Percentiles rank a stretch among this genome's conserved stretches.
phyloP scores from a whole-genome alignment of 2,888 invertebrate species.

The Nomada ferruginata region DNA sequence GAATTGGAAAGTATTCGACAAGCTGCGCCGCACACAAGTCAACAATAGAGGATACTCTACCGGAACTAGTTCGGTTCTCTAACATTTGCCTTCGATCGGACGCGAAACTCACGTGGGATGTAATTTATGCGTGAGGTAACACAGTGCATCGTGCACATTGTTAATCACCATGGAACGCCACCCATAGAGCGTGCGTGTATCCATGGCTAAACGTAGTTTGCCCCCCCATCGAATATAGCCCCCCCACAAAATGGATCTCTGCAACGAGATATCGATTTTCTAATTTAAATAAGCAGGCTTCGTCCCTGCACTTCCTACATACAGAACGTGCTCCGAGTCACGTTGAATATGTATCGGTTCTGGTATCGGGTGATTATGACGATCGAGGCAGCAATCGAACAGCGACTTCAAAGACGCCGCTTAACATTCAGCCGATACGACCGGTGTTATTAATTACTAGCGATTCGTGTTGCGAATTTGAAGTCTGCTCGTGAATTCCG shows the following conservation, averaged over 20 bases:
- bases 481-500: background rate
- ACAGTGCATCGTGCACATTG: conserved; percentile 47
- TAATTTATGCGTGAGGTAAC: conserved; percentile 38
- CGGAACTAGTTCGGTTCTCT: conserved; percentile 23
- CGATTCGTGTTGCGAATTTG: background rate
- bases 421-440: background rate
- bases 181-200: conserved; percentile 37
- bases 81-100: background rate
- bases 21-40: background rate
- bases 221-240: conserved; percentile 1
- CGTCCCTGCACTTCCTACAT: conserved; percentile 29
- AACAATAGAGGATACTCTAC: background rate
- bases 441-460: background rate
- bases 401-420: conserved; percentile 41
- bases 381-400: background rate
- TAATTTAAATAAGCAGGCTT: conserved; percentile 63
- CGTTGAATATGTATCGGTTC: conserved; percentile 28
- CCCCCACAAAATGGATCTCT: conserved; percentile 13
- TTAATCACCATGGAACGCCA: conserved; percentile 47
- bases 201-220: conserved; percentile 24
- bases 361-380: conserved; percentile 36
- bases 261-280: conserved; percentile 67
- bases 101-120: conserved; percentile 37
- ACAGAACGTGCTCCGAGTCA: conserved; percentile 11
- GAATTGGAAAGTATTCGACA: background rate